Conservation (phyloP, 92 coral and sea anemone genomes). For the Palythoa heliodiscus region DNA sequence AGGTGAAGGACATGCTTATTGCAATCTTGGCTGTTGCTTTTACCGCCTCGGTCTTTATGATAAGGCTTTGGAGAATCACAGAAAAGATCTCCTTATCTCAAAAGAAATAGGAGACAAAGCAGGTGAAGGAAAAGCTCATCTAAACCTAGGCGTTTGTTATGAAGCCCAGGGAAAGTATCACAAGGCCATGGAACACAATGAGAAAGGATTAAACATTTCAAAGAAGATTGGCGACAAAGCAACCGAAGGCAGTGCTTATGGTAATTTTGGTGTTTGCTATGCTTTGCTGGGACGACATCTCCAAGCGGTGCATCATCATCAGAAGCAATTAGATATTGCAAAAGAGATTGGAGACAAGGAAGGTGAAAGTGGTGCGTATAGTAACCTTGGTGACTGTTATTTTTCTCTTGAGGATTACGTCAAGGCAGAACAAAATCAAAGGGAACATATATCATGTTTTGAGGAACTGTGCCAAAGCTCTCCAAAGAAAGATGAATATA, state of each 20-base stretch:
- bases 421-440: background rate
- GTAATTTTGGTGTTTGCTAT: background rate
- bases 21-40: background rate
- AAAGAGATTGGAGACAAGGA: slow-evolving; percentile 3
- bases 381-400: background rate
- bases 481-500: too few relatives aligned
- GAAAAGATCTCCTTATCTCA: background rate
- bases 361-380: background rate
- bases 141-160: background rate
- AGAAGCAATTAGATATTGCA: background rate
- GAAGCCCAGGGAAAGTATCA: background rate
- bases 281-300: background rate
- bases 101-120: background rate
- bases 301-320: background rate
- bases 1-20: background rate
- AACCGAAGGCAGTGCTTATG: background rate
- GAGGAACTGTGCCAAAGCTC: background rate
- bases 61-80: background rate
- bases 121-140: background rate
- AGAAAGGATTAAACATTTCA: background rate
- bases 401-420: background rate
- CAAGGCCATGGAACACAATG: background rate
- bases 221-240: background rate
- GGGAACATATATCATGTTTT: background rate
- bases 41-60: background rate